A percentile compares a stretch with the other conserved stretches of the same genome.
Evolutionary conservation across 2,113 vertebrate genomes (phyloP).

Genomic region (Psophia crepitans): DNA sequence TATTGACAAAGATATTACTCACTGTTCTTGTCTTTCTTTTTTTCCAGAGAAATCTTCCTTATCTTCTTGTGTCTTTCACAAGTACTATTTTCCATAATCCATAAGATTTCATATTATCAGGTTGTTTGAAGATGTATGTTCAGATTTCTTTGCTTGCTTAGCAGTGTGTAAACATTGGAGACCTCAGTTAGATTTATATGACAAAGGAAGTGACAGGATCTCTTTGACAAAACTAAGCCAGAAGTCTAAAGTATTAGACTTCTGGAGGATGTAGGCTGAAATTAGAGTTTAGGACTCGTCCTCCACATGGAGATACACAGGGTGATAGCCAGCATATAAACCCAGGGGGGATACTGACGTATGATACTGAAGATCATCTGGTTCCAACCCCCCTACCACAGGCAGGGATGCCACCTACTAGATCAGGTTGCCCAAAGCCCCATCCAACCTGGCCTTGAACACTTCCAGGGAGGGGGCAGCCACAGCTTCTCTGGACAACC

Average conservation of each 20-base stretch:
- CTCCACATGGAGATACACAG: not conserved
- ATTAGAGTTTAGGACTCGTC: not conserved
- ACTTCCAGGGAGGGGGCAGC: too few species aligned
- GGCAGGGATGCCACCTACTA: too few species aligned
- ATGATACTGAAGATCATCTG: too few species aligned
- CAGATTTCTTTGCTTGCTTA: constrained; percentile 47
- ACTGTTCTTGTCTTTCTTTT: not conserved
- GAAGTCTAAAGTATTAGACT: not conserved
- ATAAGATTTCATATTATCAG: constrained; percentile 48
- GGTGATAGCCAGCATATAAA: not conserved
- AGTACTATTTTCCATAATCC: constrained; percentile 33
- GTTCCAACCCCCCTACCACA: too few species aligned
- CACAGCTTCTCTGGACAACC: too few species aligned
- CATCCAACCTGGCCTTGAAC: too few species aligned
- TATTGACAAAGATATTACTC: constrained; percentile 47
- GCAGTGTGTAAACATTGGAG: constrained; percentile 28
- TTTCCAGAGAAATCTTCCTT: constrained; percentile 2
- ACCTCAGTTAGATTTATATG: constrained; percentile 9
- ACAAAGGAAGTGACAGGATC: constrained; percentile 36
- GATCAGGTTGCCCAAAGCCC: too few species aligned
- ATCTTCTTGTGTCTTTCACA: not conserved
- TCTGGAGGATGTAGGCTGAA: not conserved
- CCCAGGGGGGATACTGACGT: too few species aligned
- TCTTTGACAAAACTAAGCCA: not conserved
- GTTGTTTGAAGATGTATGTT: constrained; percentile 48